Evolutionary conservation across 92 coral and sea anemone species (phyloP).

Genomic region (Epizoanthus illoricatus): DNA sequence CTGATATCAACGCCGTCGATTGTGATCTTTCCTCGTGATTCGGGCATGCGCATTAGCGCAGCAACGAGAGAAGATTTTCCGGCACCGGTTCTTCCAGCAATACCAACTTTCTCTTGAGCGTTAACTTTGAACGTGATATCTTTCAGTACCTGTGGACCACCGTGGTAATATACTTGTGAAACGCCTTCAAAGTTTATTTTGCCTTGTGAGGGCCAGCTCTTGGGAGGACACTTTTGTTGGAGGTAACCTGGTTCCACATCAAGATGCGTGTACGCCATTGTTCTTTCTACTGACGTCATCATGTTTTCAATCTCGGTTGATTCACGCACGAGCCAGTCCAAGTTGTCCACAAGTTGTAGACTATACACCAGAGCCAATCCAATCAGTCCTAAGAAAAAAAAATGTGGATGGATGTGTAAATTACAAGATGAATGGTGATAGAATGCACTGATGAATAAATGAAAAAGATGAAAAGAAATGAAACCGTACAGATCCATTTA

Average conservation of each 20-base stretch:
- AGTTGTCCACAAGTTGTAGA: neutral
- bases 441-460: too few species aligned
- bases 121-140: neutral
- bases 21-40: too few species aligned
- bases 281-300: neutral
- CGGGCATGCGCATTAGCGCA: too few species aligned
- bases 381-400: neutral
- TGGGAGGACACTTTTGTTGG: neutral
- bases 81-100: slow-evolving; percentile 18
- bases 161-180: neutral
- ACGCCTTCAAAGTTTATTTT: too few species aligned
- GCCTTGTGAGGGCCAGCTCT: neutral
- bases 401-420: neutral
- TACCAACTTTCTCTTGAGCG: neutral
- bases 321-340: slow-evolving; percentile 3
- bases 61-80: slow-evolving; percentile 6
- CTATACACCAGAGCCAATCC: neutral
- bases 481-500: too few species aligned
- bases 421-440: too few species aligned
- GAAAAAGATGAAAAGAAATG: too few species aligned
- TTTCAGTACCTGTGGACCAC: slow-evolving; percentile 13
- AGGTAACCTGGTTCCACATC: slow-evolving; percentile 25
- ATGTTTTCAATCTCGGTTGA: neutral
- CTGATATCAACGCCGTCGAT: too few species aligned
- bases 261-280: neutral